A percentile compares a stretch with the other conserved stretches of the same genome.
Evolutionary conservation across 2,113 vertebrate species (phyloP).

Genomic region (Gallinago jamesoni): DNA sequence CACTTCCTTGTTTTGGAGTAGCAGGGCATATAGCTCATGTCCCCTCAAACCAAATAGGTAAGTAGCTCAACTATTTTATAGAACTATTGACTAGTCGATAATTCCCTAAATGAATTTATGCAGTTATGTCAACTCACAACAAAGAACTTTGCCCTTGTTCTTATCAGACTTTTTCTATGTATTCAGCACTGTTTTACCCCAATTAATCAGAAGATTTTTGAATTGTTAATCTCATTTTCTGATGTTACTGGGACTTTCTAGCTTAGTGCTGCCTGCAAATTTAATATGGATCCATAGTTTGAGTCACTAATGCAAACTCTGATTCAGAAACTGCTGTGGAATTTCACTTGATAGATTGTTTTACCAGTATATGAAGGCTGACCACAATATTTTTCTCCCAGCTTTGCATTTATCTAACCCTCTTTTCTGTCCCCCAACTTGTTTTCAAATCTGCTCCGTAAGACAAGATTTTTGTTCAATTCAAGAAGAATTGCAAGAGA

Average conservation of each 20-base stretch:
- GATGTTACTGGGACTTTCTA: background rate
- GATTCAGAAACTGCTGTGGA: background rate
- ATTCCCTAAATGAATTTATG: background rate
- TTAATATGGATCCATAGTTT: background rate
- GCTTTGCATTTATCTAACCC: background rate
- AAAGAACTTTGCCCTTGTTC: background rate
- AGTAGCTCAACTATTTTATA: background rate
- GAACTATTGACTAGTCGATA: background rate
- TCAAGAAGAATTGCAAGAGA: background rate
- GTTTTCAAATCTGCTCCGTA: background rate
- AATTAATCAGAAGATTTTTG: background rate
- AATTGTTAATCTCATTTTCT: background rate
- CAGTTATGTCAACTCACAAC: background rate
- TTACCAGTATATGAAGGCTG: background rate
- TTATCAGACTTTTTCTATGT: background rate
- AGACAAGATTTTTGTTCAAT: background rate
- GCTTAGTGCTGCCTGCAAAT: background rate
- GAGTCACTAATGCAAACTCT: background rate
- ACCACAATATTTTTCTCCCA: background rate
- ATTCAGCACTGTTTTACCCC: background rate
- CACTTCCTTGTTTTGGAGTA: background rate
- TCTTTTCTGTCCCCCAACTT: background rate
- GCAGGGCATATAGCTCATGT: background rate
- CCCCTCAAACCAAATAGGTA: background rate
- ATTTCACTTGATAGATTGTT: background rate